A percentile compares a stretch with the other conserved stretches of the same genome.
These are phyloP conservation scores for Choloepus didactylus DNA, from an alignment of 2,797 vertebrate species.

Conservation along the genomic window DNA sequence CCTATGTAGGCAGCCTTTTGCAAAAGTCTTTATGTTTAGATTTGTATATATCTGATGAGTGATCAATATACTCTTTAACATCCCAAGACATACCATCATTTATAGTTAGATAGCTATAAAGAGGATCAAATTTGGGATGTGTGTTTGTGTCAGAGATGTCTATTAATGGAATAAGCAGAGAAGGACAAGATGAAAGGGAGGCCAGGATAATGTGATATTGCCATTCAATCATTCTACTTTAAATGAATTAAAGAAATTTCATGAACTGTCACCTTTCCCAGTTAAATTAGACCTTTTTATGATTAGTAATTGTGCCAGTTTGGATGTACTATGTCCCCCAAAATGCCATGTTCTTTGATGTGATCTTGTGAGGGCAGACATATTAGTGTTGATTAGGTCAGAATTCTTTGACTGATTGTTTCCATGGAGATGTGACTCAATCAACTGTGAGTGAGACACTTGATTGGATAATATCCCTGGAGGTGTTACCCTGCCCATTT, in stretches of 20 bases:
- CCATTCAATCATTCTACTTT: not conserved
- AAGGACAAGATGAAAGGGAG: not conserved
- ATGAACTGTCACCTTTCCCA: not conserved
- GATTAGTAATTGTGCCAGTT: not conserved
- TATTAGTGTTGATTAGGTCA: too few relatives aligned
- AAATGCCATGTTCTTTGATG: too few relatives aligned
- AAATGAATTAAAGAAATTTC: not conserved
- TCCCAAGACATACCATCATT: not conserved
- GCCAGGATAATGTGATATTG: not conserved
- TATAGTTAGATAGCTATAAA: not conserved
- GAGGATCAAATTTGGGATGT: not conserved
- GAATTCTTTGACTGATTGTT: too few relatives aligned
- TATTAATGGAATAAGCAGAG: not conserved
- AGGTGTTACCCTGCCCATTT: too few relatives aligned
- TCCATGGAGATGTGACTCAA: too few relatives aligned
- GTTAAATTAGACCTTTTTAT: not conserved
- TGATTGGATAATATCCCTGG: too few relatives aligned
- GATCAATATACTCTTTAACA: not conserved
- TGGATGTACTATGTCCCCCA: too few relatives aligned
- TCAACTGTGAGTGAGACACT: too few relatives aligned
- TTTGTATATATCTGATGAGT: not conserved
- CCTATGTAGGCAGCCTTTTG: not conserved
- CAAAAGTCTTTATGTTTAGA: not conserved
- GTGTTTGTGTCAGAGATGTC: not conserved
- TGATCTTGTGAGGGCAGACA: too few relatives aligned